Evolutionary conservation across 1,140 invertebrate genomes (phyloP).

Genomic region (Hyphantria cunea): DNA sequence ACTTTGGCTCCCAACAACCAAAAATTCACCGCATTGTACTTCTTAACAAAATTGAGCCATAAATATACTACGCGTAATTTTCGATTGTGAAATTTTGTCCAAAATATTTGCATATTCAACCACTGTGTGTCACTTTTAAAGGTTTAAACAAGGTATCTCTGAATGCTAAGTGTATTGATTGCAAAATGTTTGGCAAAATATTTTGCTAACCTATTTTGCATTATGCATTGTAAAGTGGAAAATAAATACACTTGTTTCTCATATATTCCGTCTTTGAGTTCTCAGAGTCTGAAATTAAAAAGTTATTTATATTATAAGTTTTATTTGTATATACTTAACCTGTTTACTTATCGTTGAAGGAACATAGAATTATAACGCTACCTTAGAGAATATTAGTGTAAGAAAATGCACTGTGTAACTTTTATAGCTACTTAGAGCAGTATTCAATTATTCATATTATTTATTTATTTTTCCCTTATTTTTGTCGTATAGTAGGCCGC

Average conservation of each 20-base stretch:
- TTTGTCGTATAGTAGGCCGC: no score
- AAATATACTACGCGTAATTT: constrained; percentile 67
- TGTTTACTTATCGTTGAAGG: neutral
- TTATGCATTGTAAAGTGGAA: constrained; percentile 15
- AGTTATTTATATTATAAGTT: neutral
- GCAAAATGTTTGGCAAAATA: constrained; percentile 3
- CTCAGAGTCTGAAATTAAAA: constrained; percentile 4
- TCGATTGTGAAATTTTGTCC: constrained; percentile 54
- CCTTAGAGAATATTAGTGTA: no score
- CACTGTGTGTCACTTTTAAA: constrained; percentile 31
- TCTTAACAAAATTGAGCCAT: constrained; percentile 64
- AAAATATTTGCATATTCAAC: constrained; percentile 42
- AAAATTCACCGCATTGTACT: constrained; percentile 52
- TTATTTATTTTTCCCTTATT: no score
- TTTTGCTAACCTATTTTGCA: constrained; percentile 24
- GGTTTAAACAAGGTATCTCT: constrained; percentile 14
- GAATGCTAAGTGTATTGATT: constrained; percentile 1
- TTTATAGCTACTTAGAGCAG: no score
- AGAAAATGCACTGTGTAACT: no score
- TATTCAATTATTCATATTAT: no score
- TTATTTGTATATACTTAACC: constrained; percentile 5
- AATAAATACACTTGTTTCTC: constrained; percentile 9
- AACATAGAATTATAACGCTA: no score
- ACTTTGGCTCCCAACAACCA: constrained; percentile 32
- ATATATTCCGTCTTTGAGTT: neutral